A percentile compares a stretch with the other conserved stretches of the same genome.
phyloP scores from a whole-genome alignment of 2,888 invertebrate species.

The Osmoderma eremita region DNA sequence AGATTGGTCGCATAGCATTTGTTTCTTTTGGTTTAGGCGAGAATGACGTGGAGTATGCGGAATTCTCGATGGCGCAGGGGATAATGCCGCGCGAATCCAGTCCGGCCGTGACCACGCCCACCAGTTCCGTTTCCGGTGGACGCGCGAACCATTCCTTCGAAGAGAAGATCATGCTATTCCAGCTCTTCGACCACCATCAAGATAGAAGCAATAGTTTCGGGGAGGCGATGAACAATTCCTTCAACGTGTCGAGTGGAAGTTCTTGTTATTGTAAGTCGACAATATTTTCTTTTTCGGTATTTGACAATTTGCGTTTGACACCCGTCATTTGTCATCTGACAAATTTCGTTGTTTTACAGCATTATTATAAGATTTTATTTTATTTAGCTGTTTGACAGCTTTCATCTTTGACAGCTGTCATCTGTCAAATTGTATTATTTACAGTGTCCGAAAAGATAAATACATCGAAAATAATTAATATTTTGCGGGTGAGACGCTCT shows the following conservation, averaged over 20 bases:
- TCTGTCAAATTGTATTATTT: no score
- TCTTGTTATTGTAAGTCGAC: conserved; percentile 29
- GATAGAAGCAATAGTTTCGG: conserved; percentile 51
- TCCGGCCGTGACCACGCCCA: conserved; percentile 49
- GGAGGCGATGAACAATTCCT: not conserved
- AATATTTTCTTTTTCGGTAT: not conserved
- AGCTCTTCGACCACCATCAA: conserved; percentile 67
- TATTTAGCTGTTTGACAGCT: no score
- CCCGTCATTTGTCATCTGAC: no score
- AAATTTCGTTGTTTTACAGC: no score
- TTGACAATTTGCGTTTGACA: no score
- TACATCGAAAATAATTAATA: no score
- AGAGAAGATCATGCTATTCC: conserved; percentile 70
- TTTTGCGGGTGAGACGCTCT: no score
- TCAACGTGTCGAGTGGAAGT: conserved; percentile 3
- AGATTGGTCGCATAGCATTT: not conserved
- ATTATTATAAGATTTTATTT: no score
- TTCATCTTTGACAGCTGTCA: no score
- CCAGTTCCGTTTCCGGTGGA: conserved; percentile 47
- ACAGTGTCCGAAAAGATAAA: no score
- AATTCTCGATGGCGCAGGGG: conserved; percentile 67
- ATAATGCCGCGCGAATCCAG: conserved; percentile 57
- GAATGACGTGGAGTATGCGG: conserved; percentile 75
- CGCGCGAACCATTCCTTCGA: conserved; percentile 57
- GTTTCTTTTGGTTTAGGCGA: conserved; percentile 64